Percentiles rank a stretch among this genome's conserved stretches.
Conservation (phyloP, 2,113 vertebrate genomes). For the Grallaria varia region DNA sequence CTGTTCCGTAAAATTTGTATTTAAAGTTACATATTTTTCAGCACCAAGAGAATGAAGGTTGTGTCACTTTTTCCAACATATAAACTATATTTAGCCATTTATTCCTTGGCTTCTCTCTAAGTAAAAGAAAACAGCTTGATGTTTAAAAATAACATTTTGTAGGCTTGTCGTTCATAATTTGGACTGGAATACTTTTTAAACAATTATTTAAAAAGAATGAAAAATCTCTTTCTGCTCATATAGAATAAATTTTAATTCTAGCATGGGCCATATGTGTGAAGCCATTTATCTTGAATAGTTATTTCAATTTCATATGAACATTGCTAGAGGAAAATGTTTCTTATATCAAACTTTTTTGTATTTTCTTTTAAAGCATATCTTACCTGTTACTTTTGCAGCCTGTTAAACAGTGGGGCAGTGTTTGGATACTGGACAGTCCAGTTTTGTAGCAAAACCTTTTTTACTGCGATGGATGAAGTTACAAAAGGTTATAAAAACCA, state of each 20-base stretch:
- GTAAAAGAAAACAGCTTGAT: constrained; percentile 63
- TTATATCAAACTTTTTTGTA: neutral
- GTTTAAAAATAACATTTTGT: constrained; percentile 66
- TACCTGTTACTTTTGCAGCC: neutral
- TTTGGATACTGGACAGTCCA: neutral
- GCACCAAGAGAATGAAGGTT: constrained; percentile 57
- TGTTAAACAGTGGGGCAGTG: neutral
- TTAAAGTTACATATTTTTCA: constrained; percentile 65
- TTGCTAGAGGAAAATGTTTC: neutral
- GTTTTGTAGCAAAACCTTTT: neutral
- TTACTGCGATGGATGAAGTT: neutral
- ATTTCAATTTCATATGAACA: neutral
- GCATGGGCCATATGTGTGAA: neutral
- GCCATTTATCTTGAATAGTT: constrained; percentile 5
- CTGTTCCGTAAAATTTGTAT: constrained; percentile 50
- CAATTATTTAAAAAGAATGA: constrained; percentile 48
- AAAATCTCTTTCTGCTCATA: constrained; percentile 13
- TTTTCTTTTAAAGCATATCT: neutral
- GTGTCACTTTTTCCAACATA: constrained; percentile 64
- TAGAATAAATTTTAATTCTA: constrained; percentile 13
- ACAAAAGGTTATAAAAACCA: neutral
- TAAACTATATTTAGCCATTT: constrained; percentile 67
- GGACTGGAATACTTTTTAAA: constrained; percentile 25
- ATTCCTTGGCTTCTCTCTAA: constrained; percentile 62
- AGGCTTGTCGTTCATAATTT: constrained; percentile 56